phyloP scores from a whole-genome alignment of 1,140 invertebrate genomes.

The Pissodes strobi region DNA sequence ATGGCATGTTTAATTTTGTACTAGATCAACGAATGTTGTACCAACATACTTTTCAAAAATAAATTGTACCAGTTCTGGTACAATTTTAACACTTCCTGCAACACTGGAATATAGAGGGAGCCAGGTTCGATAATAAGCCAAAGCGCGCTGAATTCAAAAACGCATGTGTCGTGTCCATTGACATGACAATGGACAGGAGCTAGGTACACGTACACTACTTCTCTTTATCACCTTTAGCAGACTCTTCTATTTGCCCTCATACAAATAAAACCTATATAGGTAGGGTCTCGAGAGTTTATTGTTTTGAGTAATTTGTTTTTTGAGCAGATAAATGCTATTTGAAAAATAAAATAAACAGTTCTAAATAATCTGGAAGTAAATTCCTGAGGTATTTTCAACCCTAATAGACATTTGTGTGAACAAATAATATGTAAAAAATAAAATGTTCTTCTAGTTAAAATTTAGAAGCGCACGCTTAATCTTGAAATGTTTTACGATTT shows the following conservation, averaged over 20 bases:
- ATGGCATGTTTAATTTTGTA: too few relatives aligned
- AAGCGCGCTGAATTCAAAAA: conserved; percentile 9
- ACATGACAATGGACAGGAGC: neutral
- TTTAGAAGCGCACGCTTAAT: neutral
- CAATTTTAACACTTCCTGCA: too few relatives aligned
- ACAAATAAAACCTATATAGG: neutral
- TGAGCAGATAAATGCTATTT: too few relatives aligned
- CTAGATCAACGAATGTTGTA: too few relatives aligned
- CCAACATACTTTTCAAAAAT: too few relatives aligned
- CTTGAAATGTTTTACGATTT: too few relatives aligned
- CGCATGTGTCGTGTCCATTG: conserved; percentile 15
- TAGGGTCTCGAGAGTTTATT: too few relatives aligned
- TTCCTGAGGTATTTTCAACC: neutral
- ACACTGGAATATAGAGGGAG: conserved; percentile 26
- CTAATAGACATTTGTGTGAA: too few relatives aligned
- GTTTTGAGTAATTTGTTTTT: too few relatives aligned
- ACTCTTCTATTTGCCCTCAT: neutral
- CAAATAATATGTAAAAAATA: too few relatives aligned
- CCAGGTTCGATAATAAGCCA: neutral
- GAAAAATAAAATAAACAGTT: too few relatives aligned
- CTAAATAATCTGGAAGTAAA: neutral
- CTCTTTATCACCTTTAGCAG: neutral
- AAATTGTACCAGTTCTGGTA: too few relatives aligned
- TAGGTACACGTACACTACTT: neutral
- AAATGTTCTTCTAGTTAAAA: neutral